Percentiles rank a stretch among this genome's conserved stretches.
phyloP scores from a whole-genome alignment of 2,888 invertebrate genomes.

The Cephus pulcher region DNA sequence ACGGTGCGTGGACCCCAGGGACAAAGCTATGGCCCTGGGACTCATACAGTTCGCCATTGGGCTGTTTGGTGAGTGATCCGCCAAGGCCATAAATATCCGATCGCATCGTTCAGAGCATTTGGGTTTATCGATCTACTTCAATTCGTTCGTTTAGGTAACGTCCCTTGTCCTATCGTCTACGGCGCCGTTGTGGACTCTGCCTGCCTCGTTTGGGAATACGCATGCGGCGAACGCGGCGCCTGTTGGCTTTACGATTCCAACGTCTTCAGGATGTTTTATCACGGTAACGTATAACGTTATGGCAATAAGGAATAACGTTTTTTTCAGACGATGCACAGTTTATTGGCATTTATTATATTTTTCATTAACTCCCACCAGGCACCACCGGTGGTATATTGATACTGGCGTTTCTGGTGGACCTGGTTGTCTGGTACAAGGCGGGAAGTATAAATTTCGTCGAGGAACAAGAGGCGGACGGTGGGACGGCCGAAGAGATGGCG shows the following conservation, averaged over 20 bases:
- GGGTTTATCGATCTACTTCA: conserved; percentile 19
- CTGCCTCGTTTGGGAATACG: conserved; percentile 87
- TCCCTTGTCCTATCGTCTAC: conserved; percentile 95
- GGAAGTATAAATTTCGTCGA: conserved; percentile 80
- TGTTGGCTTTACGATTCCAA: conserved; percentile 91
- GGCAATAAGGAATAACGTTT: no score
- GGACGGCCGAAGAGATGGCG: conserved; percentile 63
- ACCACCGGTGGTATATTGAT: conserved; percentile 88
- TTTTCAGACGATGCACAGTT: conserved; percentile 7
- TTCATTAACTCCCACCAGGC: conserved; percentile 69
- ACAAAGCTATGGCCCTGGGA: conserved; percentile 95
- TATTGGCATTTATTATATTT: conserved; percentile 36
- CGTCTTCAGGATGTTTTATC: conserved; percentile 84
- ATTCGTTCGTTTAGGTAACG: conserved; percentile 73
- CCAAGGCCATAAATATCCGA: not conserved
- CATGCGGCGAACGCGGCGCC: conserved; percentile 84
- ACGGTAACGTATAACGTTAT: conserved; percentile 72
- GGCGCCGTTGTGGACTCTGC: conserved; percentile 93
- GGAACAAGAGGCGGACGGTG: conserved; percentile 69
- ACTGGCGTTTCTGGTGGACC: conserved; percentile 88
- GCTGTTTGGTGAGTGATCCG: conserved; percentile 75
- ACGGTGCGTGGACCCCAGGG: conserved; percentile 90
- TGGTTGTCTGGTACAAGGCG: conserved; percentile 90
- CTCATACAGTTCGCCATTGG: conserved; percentile 94
- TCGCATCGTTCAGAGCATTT: not conserved